Base-by-base conservation (phyloP, 2,113 vertebrate species). In the Psammodynastes pulverulentus region DNA sequence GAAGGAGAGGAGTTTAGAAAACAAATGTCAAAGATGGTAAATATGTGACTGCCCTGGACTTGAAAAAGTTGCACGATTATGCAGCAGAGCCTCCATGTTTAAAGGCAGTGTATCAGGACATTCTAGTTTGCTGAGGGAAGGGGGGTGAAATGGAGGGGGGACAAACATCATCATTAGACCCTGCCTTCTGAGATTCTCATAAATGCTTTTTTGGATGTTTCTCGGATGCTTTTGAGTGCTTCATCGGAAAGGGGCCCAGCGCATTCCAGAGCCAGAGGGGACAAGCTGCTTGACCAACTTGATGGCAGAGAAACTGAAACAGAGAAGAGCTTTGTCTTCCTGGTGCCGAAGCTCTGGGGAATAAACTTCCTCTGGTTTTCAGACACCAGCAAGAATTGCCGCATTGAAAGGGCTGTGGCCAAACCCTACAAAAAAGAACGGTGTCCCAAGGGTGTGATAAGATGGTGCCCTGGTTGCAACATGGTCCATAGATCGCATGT, bases 321-420 rank as follows among this genome's bases (percentile, higher is more conserved):
- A 84, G 86, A 88, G 86, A 46, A 92, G 9, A 5, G 9, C 86
- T 92, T 92, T 88, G 86, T 92, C 56, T 9, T 84, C 86, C 5
- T 4, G 24, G n/a, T 46, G 62, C 62, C 86, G 86, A 92, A 92
- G 86, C 62, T 45, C 56, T 79, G 62, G 9, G 79, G 39, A 84
- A 39, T 54, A 54, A 54, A 88, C 39, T 53, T 88, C 17, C 86
- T 79, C 24, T 6, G 34, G 6, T 92, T 79, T 79, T 26, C 49
- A 92, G 62, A 62, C 29, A 4, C 17, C 6, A 34, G 29, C 29
- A 10, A 58, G 89, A 45, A 43, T 39, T 54, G 26, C n/a, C 39
- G 15, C 87, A 26, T 79, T 12, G 3, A 10, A n/a, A 24, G 9
- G 88, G 79, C 49, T 6, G 24, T 17, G 86, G 23, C 56, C 87